These are phyloP conservation scores for Pachypsylla venusta DNA, from an alignment of 1,140 invertebrate genomes.

Conservation along the genomic window DNA sequence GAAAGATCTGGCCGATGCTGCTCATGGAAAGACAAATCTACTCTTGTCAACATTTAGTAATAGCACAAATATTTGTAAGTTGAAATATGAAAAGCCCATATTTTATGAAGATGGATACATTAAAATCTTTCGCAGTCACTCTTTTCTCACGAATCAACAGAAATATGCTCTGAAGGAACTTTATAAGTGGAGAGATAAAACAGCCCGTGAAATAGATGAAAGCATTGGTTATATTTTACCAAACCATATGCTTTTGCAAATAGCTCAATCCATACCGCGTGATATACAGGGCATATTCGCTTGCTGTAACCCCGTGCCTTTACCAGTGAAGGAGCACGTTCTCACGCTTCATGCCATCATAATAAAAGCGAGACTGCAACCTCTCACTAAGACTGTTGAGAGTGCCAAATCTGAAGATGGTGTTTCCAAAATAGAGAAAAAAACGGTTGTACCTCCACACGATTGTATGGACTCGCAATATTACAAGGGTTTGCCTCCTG, in stretches of 20 bases:
- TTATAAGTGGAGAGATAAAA: constrained; percentile 74
- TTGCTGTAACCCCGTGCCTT: constrained; percentile 86
- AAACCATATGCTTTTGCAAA: constrained; percentile 87
- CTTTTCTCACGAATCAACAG: constrained; percentile 73
- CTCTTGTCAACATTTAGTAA: constrained; percentile 50
- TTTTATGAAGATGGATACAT: constrained; percentile 26
- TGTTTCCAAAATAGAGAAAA: background rate
- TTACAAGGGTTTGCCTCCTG: background rate
- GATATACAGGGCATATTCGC: constrained; percentile 88
- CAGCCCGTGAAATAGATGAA: constrained; percentile 80
- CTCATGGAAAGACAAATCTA: constrained; percentile 51
- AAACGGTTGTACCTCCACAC: background rate
- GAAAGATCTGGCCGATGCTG: constrained; percentile 56
- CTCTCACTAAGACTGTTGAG: constrained; percentile 38
- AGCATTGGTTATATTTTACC: constrained; percentile 81
- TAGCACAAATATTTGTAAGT: constrained; percentile 52
- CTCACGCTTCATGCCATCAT: constrained; percentile 61
- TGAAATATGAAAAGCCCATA: background rate
- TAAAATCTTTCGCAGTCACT: constrained; percentile 61
- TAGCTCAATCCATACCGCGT: constrained; percentile 76
- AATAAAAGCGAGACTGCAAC: constrained; percentile 53
- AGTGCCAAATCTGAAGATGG: background rate
- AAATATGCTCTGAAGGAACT: constrained; percentile 65
- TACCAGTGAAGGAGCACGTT: constrained; percentile 56
- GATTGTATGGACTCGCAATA: background rate